phyloP scores from a whole-genome alignment of 2,797 vertebrate genomes.

The Clarias laeviceps region DNA sequence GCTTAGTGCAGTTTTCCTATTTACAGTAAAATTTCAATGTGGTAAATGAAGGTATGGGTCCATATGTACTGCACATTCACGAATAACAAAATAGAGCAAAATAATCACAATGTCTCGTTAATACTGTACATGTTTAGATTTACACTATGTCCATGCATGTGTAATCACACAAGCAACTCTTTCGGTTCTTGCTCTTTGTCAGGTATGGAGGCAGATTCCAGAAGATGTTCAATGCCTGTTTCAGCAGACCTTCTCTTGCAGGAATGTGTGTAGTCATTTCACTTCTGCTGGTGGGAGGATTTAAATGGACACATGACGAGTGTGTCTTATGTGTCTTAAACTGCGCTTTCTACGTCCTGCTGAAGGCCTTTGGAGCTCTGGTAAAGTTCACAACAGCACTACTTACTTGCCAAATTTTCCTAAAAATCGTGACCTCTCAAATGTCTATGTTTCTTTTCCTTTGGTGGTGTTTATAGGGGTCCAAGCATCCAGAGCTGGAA shows the following conservation, averaged over 20 bases:
- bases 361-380: slow-evolving; percentile 43
- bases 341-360: slow-evolving; percentile 20
- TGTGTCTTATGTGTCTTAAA: background rate
- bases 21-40: too few relatives aligned
- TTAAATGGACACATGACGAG: background rate
- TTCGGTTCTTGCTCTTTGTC: background rate
- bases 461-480: background rate
- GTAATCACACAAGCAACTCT: background rate
- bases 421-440: background rate
- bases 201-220: slow-evolving; percentile 54
- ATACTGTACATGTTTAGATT: background rate
- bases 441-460: background rate
- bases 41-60: too few relatives aligned
- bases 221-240: slow-evolving; percentile 49
- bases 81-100: background rate
- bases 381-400: slow-evolving; percentile 40
- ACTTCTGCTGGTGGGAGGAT: background rate
- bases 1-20: too few relatives aligned
- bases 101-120: background rate
- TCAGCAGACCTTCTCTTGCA: background rate
- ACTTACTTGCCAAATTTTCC: background rate
- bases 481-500: background rate
- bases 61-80: background rate
- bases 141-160: background rate
- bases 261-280: slow-evolving; percentile 17